These are phyloP conservation scores for Loripinus fragilis DNA, from an alignment of 2,888 invertebrate species.

Conservation along the genomic window DNA sequence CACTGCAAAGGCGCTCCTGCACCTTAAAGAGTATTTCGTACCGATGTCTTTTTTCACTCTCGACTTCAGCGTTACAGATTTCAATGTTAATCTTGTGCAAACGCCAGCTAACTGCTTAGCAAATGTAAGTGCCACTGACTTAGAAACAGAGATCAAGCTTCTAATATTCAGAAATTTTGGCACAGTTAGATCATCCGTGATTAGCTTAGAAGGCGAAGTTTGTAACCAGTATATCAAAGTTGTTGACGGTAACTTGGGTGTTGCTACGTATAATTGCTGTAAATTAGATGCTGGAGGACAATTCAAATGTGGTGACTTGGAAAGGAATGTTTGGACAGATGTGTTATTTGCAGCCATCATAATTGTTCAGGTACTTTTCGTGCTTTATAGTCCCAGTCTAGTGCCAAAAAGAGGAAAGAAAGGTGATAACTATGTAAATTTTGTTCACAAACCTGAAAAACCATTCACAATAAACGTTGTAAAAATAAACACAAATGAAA, in stretches of 20 bases:
- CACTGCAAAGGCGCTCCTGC: constrained; percentile 37
- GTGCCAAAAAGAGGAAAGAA: constrained; percentile 26
- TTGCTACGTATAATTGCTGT: constrained; percentile 39
- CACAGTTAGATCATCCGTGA: neutral
- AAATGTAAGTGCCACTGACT: neutral
- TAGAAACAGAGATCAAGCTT: constrained; percentile 24
- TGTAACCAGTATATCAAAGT: constrained; percentile 40
- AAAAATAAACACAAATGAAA: neutral
- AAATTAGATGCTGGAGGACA: neutral
- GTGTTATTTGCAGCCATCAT: constrained; percentile 30
- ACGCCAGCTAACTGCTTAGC: constrained; percentile 36
- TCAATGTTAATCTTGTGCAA: constrained; percentile 32
- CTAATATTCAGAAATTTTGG: constrained; percentile 42
- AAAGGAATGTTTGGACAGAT: constrained; percentile 31
- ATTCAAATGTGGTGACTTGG: constrained; percentile 29
- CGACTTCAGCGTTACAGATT: constrained; percentile 32
- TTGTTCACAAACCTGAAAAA: constrained; percentile 20
- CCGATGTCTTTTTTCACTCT: constrained; percentile 49
- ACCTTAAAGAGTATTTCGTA: constrained; percentile 44
- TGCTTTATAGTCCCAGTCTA: constrained; percentile 41
- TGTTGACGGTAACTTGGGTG: neutral
- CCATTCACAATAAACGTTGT: constrained; percentile 26
- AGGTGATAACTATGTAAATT: constrained; percentile 19
- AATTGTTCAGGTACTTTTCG: constrained; percentile 31
- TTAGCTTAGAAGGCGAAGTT: constrained; percentile 16